Evolutionary conservation across 2,888 invertebrate genomes (phyloP).

Genomic region (Piscicola geometra): DNA sequence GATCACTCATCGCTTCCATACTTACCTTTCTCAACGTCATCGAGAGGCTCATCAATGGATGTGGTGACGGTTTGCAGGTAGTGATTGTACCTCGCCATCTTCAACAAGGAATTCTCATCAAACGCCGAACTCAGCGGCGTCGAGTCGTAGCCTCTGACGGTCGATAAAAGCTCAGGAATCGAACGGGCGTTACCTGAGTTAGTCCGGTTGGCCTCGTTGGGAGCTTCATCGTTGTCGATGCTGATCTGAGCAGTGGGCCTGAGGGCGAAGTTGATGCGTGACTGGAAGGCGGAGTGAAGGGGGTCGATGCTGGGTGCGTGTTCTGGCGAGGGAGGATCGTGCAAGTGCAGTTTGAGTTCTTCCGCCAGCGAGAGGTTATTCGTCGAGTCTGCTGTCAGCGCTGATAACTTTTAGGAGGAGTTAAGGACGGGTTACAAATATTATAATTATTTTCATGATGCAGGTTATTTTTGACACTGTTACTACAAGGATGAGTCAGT

Average conservation of each 20-base stretch:
- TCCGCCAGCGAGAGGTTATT: slow-evolving; percentile 5
- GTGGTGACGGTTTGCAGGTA: slow-evolving; percentile 42
- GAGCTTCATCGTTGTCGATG: not conserved
- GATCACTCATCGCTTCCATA: too few relatives aligned
- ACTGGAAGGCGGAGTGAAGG: too few relatives aligned
- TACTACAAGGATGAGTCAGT: too few relatives aligned
- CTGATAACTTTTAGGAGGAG: not conserved
- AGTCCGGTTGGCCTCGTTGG: not conserved
- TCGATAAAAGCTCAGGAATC: too few relatives aligned
- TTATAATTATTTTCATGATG: too few relatives aligned
- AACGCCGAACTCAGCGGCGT: too few relatives aligned
- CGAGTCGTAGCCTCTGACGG: not conserved
- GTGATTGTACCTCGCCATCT: slow-evolving; percentile 40
- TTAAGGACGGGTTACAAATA: not conserved
- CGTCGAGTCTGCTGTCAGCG: not conserved
- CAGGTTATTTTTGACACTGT: too few relatives aligned
- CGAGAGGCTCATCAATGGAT: slow-evolving; percentile 41
- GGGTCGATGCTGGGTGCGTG: too few relatives aligned
- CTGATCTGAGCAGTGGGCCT: too few relatives aligned
- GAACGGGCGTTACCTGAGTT: not conserved
- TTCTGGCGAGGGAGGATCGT: too few relatives aligned
- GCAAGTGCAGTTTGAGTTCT: not conserved
- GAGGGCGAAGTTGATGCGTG: too few relatives aligned
- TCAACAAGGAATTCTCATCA: slow-evolving; percentile 9
- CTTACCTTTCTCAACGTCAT: too few relatives aligned